Evolutionary conservation across 2,113 vertebrate species (phyloP).

Genomic region (Apistogramma diplotaenia): DNA sequence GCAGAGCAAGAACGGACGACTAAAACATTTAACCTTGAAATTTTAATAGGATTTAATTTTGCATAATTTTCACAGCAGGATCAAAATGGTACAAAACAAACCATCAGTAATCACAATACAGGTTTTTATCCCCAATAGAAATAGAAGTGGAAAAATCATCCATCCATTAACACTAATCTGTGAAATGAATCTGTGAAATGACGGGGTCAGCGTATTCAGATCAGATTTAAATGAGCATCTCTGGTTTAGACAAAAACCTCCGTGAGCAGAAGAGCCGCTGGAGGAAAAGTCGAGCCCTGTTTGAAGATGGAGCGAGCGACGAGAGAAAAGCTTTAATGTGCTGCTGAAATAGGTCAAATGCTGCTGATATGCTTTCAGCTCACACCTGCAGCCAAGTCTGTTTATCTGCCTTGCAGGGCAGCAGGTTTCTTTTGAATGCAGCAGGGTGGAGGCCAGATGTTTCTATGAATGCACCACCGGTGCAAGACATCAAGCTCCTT

Average conservation of each 20-base stretch:
- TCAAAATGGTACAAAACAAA: no score
- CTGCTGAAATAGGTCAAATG: slow-evolving; percentile 24
- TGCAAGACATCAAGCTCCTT: slow-evolving; percentile 15
- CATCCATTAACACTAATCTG: slow-evolving; percentile 2
- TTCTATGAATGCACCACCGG: background rate
- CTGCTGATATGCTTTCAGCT: slow-evolving; percentile 33
- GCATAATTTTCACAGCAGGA: no score
- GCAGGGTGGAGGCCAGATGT: background rate
- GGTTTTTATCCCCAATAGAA: background rate
- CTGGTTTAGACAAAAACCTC: background rate
- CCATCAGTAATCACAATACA: background rate
- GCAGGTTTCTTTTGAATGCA: slow-evolving; percentile 5
- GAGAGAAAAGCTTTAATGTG: background rate
- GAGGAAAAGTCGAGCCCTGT: background rate
- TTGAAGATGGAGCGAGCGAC: background rate
- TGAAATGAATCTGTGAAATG: slow-evolving; percentile 26
- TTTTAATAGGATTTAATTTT: no score
- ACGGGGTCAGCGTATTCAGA: slow-evolving; percentile 21
- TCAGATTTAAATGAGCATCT: slow-evolving; percentile 7
- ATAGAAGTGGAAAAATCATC: background rate
- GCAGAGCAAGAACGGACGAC: no score
- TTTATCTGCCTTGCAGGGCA: slow-evolving; percentile 8
- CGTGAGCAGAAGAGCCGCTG: background rate
- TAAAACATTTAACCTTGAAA: no score
- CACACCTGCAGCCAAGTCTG: slow-evolving; percentile 11